phyloP scores from a whole-genome alignment of 2,113 vertebrate species.

The Balaeniceps rex region DNA sequence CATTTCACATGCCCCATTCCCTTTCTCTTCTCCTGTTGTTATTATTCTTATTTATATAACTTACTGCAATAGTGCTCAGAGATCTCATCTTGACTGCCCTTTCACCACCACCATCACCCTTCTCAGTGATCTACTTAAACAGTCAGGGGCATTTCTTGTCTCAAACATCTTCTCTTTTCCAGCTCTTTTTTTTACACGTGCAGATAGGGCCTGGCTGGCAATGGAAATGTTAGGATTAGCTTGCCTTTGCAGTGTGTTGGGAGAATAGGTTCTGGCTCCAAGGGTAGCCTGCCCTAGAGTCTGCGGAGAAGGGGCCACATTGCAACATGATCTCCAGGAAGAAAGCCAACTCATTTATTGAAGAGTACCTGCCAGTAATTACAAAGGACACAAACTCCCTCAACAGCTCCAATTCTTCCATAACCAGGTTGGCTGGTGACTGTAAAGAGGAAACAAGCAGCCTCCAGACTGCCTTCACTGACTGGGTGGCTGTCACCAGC shows the following conservation, averaged over 20 bases:
- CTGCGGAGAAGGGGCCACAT: neutral
- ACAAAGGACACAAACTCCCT: neutral
- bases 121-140: neutral
- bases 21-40: neutral
- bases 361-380: neutral
- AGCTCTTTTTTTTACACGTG: fast-evolving
- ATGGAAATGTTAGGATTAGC: neutral
- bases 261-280: neutral
- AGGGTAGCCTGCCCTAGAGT: neutral
- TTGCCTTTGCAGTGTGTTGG: neutral
- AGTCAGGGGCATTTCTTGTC: neutral
- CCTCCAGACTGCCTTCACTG: neutral
- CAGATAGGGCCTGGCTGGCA: neutral
- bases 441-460: neutral
- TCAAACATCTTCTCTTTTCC: neutral
- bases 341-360: neutral
- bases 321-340: neutral
- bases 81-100: neutral
- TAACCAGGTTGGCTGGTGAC: neutral
- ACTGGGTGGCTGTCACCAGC: neutral
- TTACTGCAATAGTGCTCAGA: neutral
- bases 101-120: neutral
- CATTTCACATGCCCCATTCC: neutral
- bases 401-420: neutral
- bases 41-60: neutral